Evolutionary conservation across 2,888 invertebrate species (phyloP).

Genomic region (Sclerodermus sp.): DNA sequence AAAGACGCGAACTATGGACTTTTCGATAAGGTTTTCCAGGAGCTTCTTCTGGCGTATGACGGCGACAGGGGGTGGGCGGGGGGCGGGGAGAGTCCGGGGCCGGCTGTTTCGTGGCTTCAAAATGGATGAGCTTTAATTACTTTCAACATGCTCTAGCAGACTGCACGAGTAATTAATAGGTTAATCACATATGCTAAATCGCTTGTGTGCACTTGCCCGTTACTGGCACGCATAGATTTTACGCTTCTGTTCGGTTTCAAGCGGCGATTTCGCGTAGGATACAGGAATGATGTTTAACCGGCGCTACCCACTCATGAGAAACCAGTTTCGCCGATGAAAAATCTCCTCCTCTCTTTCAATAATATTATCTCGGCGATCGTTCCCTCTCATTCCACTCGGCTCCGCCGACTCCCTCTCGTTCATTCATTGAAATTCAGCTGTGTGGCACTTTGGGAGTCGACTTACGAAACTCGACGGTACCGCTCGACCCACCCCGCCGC

Average conservation of each 20-base stretch:
- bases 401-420: too few species aligned
- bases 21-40: too few species aligned
- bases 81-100: neutral
- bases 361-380: too few species aligned
- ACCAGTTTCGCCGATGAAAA: conserved; percentile 11
- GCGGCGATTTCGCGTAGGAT: conserved; percentile 42
- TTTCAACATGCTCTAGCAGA: conserved; percentile 15
- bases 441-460: too few species aligned
- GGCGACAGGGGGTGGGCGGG: too few species aligned
- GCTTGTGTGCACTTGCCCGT: conserved; percentile 7
- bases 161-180: conserved; percentile 36
- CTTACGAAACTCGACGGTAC: too few species aligned
- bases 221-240: conserved; percentile 8
- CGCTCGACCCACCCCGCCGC: too few species aligned
- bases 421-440: too few species aligned
- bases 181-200: conserved; percentile 20
- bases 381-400: too few species aligned
- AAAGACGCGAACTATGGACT: too few species aligned
- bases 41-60: too few species aligned
- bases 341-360: neutral
- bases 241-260: conserved; percentile 15
- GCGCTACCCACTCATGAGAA: conserved; percentile 27
- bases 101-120: neutral
- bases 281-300: conserved; percentile 42
- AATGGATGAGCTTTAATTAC: neutral